Percentiles rank a stretch among this genome's conserved stretches.
phyloP scores from a whole-genome alignment of 2,797 vertebrate species.

The Cryptoprocta ferox region DNA sequence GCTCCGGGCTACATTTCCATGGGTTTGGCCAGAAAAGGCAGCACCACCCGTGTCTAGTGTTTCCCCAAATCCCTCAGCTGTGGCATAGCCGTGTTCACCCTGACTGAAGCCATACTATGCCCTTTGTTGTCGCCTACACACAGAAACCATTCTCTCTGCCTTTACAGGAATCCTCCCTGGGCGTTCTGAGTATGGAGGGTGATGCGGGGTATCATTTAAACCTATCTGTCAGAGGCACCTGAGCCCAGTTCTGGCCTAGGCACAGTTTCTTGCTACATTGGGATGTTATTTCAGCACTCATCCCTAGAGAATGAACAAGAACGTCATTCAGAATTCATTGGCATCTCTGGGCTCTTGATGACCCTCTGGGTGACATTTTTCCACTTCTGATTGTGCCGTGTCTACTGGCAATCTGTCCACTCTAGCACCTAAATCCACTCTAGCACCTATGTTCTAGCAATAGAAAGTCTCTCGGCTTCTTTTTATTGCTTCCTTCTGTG shows the following conservation, averaged over 20 bases:
- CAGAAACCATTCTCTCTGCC: background rate
- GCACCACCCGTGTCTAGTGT: fast-evolving
- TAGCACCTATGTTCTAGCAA: too few relatives aligned
- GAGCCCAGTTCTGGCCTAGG: background rate
- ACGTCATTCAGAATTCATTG: background rate
- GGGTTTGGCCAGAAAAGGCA: background rate
- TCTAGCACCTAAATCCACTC: too few relatives aligned
- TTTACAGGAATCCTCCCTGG: background rate
- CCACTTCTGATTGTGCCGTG: background rate
- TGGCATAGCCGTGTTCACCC: background rate
- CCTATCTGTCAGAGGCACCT: background rate
- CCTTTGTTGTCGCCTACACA: background rate
- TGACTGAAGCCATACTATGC: background rate
- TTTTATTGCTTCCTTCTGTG: background rate
- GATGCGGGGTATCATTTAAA: background rate
- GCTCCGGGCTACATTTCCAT: background rate
- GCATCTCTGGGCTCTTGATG: background rate
- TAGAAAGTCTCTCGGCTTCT: background rate
- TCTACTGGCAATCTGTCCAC: background rate
- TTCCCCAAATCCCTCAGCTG: background rate
- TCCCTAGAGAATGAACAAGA: background rate
- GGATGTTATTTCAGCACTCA: background rate
- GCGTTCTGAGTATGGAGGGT: background rate
- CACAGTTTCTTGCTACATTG: background rate
- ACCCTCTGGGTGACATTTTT: background rate